Conservation (phyloP, 2,113 vertebrate species). For the Siniperca chuatsi region DNA sequence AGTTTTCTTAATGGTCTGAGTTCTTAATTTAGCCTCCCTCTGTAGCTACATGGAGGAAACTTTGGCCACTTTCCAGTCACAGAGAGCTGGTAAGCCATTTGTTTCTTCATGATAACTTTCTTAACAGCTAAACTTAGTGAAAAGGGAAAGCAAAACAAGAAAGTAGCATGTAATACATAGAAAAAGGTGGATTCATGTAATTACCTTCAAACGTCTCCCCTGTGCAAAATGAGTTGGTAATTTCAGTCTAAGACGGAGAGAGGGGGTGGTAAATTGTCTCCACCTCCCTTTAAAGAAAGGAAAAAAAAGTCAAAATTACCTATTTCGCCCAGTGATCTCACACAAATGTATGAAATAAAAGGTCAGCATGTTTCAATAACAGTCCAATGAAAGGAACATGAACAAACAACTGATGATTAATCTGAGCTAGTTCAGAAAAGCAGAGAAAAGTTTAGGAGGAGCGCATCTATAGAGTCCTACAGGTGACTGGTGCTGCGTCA, state of each 20-base stretch:
- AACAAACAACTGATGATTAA: slow-evolving; percentile 60
- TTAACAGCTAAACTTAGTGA: neutral
- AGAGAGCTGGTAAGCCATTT: slow-evolving; percentile 9
- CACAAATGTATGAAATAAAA: slow-evolving; percentile 4
- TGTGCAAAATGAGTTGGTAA: slow-evolving; percentile 52
- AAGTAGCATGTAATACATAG: neutral
- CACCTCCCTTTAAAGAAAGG: slow-evolving; percentile 72
- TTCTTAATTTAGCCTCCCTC: neutral
- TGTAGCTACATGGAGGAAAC: neutral
- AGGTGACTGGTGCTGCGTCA: slow-evolving; percentile 66
- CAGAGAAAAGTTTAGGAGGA: slow-evolving; percentile 79
- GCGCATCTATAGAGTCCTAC: slow-evolving; percentile 58
- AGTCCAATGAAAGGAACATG: neutral
- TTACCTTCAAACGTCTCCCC: slow-evolving; percentile 79
- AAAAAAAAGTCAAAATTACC: slow-evolving; percentile 52
- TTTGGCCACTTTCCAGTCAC: slow-evolving; percentile 3
- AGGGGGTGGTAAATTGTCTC: slow-evolving; percentile 56
- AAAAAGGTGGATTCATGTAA: slow-evolving; percentile 20
- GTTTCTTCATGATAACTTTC: neutral
- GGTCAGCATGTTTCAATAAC: slow-evolving; percentile 10
- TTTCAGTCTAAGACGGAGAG: slow-evolving; percentile 64
- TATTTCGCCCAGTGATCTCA: slow-evolving; percentile 18
- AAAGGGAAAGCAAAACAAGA: slow-evolving; percentile 25
- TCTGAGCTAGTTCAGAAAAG: slow-evolving; percentile 78
- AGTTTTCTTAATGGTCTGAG: neutral